A percentile compares a stretch with the other conserved stretches of the same genome.
phyloP scores from a whole-genome alignment of 2,888 invertebrate species.

The Brenthis ino region DNA sequence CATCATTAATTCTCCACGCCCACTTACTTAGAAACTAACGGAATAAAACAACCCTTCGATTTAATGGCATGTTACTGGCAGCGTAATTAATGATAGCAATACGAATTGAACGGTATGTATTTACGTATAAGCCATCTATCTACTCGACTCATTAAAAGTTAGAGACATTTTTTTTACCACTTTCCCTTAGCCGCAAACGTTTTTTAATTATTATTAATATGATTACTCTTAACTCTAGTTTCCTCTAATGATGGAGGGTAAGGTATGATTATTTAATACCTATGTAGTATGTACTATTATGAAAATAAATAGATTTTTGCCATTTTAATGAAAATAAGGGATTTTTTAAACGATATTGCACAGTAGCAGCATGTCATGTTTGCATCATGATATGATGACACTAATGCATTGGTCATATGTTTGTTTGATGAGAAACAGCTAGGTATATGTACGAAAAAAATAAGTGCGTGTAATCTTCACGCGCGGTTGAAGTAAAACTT shows the following conservation, averaged over 20 bases:
- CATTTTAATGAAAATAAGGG: no score
- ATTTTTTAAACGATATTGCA: no score
- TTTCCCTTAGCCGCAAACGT: background rate
- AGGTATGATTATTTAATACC: background rate
- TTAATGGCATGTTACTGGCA: slow-evolving; percentile 28
- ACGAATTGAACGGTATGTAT: slow-evolving; percentile 50
- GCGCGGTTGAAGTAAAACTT: no score
- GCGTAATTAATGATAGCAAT: slow-evolving; percentile 43
- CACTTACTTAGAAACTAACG: background rate
- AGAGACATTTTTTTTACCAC: slow-evolving; percentile 46
- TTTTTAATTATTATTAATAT: slow-evolving; percentile 5
- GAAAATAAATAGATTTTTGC: no score
- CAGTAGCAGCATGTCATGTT: no score
- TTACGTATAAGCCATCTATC: slow-evolving; percentile 47
- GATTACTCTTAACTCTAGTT: background rate
- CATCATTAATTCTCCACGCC: background rate
- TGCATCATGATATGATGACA: no score
- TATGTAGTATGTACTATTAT: no score
- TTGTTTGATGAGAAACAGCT: no score
- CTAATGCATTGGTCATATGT: no score
- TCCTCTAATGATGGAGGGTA: background rate
- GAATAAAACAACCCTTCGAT: slow-evolving; percentile 2
- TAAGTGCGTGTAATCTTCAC: no score
- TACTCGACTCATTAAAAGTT: slow-evolving; percentile 55
- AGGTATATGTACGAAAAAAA: no score